phyloP scores from a whole-genome alignment of 2,113 vertebrate species.

The Nymphicus hollandicus region DNA sequence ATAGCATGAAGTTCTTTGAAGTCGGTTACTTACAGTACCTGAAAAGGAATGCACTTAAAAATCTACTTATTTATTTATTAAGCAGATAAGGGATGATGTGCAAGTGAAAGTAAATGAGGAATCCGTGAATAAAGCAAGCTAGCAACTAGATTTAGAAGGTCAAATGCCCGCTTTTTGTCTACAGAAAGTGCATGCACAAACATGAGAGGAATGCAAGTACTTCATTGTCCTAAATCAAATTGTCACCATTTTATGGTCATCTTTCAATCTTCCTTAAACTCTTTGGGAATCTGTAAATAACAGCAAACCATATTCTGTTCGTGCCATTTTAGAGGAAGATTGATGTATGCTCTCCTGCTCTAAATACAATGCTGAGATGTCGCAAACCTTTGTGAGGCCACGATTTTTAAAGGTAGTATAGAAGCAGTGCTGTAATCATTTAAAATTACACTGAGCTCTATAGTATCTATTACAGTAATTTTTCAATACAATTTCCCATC shows the following conservation, averaged over 20 bases:
- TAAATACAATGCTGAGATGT: background rate
- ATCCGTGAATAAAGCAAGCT: background rate
- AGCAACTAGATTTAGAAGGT: background rate
- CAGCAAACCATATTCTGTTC: background rate
- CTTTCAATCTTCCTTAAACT: conserved; percentile 38
- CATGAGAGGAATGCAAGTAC: background rate
- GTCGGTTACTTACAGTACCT: background rate
- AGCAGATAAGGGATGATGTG: background rate
- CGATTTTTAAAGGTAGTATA: background rate
- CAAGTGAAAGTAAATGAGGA: background rate
- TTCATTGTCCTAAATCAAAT: background rate
- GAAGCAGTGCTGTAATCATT: conserved; percentile 24
- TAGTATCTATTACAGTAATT: conserved; percentile 36
- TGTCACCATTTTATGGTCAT: background rate
- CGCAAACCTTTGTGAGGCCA: background rate
- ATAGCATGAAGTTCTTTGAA: background rate
- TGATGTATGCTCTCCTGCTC: background rate
- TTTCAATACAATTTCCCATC: conserved; percentile 36
- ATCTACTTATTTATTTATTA: conserved; percentile 27
- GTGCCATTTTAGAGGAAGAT: conserved; percentile 1
- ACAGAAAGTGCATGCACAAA: background rate
- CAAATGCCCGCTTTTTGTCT: background rate
- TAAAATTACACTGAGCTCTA: conserved; percentile 1
- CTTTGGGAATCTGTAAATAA: conserved; percentile 4
- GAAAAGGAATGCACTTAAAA: background rate